phyloP scores from a whole-genome alignment of 2,113 vertebrate genomes.

The Pelobates fuscus region DNA sequence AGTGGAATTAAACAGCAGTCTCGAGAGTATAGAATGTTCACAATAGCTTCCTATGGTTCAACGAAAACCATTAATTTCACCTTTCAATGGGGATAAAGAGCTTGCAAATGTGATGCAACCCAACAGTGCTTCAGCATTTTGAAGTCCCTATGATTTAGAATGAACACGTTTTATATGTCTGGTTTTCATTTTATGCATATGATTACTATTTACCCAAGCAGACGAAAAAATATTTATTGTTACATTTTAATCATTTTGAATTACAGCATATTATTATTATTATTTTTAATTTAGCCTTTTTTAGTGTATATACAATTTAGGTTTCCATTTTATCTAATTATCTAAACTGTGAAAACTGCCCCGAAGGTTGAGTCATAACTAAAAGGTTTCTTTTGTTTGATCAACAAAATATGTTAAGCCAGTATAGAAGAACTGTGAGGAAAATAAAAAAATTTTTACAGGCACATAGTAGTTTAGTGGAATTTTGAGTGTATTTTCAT shows the following conservation, averaged over 20 bases:
- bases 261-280: slow-evolving; percentile 45
- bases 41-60: slow-evolving; percentile 59
- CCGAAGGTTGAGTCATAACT: slow-evolving; percentile 38
- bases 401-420: slow-evolving; percentile 38
- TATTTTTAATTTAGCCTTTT: slow-evolving; percentile 44
- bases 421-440: not conserved
- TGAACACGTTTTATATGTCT: slow-evolving; percentile 57
- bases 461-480: not conserved
- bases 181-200: slow-evolving; percentile 51
- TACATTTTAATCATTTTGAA: slow-evolving; percentile 53
- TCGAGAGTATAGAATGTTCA: slow-evolving; percentile 59
- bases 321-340: slow-evolving; percentile 42
- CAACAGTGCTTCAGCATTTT: slow-evolving; percentile 58
- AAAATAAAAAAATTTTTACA: not conserved
- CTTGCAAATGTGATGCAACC: slow-evolving; percentile 56
- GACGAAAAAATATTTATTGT: slow-evolving; percentile 60
- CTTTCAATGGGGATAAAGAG: slow-evolving; percentile 62
- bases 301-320: slow-evolving; percentile 38
- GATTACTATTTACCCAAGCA: slow-evolving; percentile 60
- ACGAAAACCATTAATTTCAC: slow-evolving; percentile 61
- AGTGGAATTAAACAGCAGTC: slow-evolving; percentile 58
- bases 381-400: slow-evolving; percentile 35
- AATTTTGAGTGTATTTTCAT: too few species aligned
- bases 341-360: slow-evolving; percentile 38
- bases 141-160: slow-evolving; percentile 55